Evolutionary conservation across 2,113 vertebrate genomes (phyloP).

Genomic region (Numida meleagris): DNA sequence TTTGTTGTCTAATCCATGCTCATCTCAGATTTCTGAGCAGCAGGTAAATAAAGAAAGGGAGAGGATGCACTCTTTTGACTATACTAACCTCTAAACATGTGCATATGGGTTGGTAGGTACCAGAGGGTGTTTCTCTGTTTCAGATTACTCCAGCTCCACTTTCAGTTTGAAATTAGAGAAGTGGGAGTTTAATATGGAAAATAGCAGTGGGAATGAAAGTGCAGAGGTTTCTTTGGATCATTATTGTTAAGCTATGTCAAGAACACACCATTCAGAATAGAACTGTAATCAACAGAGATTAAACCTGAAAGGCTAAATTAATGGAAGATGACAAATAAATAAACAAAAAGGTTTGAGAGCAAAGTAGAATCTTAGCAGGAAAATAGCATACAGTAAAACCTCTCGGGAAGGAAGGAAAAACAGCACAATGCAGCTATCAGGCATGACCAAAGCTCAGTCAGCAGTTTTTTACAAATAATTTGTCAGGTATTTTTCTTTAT

Average conservation of each 20-base stretch:
- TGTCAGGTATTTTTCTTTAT: not conserved
- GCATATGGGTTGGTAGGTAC: not conserved
- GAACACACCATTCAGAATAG: not conserved
- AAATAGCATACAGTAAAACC: not conserved
- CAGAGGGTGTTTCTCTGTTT: not conserved
- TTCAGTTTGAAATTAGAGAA: not conserved
- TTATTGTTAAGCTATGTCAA: not conserved
- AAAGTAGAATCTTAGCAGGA: not conserved
- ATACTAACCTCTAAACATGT: not conserved
- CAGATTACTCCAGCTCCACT: not conserved
- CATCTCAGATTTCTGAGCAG: not conserved
- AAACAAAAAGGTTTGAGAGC: not conserved
- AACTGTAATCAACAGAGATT: not conserved
- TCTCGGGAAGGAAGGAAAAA: not conserved
- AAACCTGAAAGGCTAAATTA: not conserved
- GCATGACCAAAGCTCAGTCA: not conserved
- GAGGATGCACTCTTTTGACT: accelerated
- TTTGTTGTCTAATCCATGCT: not conserved
- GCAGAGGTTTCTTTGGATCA: not conserved
- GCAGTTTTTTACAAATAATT: not conserved
- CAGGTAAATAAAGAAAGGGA: not conserved
- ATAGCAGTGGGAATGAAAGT: not conserved
- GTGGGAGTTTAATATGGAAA: not conserved
- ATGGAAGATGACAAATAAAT: not conserved
- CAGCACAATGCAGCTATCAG: not conserved